Evolutionary conservation across 1,140 invertebrate genomes (phyloP).

Genomic region (Apolygus lucorum): DNA sequence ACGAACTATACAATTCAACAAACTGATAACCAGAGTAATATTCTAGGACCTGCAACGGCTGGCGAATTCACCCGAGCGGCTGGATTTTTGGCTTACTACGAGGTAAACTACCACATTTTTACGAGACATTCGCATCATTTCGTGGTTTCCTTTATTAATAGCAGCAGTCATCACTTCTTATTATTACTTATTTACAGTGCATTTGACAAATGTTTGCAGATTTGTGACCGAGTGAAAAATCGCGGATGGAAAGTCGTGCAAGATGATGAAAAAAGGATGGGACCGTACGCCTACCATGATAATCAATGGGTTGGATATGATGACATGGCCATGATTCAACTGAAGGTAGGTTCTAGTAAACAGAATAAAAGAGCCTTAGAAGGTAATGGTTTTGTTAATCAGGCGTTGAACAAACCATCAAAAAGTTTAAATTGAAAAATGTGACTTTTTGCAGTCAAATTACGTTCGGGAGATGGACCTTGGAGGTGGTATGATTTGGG

Average conservation of each 20-base stretch:
- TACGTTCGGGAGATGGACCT: conserved; percentile 50
- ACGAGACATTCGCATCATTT: background rate
- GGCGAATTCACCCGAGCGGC: conserved; percentile 73
- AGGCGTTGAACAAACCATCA: too few species aligned
- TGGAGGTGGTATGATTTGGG: conserved; percentile 86
- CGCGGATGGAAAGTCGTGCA: conserved; percentile 69
- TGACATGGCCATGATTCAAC: conserved; percentile 65
- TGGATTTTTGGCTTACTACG: conserved; percentile 83
- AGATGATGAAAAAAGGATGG: conserved; percentile 64
- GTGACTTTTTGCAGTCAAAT: background rate
- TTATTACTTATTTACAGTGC: too few species aligned
- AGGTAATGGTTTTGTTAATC: too few species aligned
- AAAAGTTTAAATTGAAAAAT: too few species aligned
- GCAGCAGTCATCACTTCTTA: too few species aligned
- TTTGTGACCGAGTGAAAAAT: conserved; percentile 67
- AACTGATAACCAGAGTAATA: too few species aligned
- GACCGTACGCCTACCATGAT: conserved; percentile 74
- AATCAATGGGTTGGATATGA: conserved; percentile 87
- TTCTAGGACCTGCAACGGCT: conserved; percentile 52
- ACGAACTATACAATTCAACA: too few species aligned
- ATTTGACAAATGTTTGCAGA: too few species aligned
- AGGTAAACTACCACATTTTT: conserved; percentile 52
- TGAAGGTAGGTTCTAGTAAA: conserved; percentile 45
- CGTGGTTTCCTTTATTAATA: too few species aligned
- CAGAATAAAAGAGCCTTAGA: background rate